Conservation (phyloP, 1,140 invertebrate genomes). For the Ceratina australensis region DNA sequence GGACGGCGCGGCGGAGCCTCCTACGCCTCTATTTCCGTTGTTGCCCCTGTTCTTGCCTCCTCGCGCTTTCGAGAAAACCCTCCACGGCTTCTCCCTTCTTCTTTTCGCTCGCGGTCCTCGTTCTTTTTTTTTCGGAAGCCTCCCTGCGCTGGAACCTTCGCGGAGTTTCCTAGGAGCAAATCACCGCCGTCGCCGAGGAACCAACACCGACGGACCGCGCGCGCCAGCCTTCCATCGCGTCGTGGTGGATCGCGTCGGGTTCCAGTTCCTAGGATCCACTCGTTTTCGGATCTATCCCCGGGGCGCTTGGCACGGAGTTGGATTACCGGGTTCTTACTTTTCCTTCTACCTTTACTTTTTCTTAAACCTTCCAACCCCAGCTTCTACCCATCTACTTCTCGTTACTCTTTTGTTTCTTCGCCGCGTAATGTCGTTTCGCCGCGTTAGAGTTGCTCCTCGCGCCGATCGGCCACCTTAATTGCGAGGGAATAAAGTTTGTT, state of each 20-base stretch:
- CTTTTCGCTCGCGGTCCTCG: conserved; percentile 29
- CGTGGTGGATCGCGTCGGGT: conserved; percentile 41
- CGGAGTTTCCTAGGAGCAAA: conserved; percentile 42
- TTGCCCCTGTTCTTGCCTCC: conserved; percentile 76
- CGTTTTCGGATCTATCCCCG: conserved; percentile 64
- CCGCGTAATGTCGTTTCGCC: conserved; percentile 11
- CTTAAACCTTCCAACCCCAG: not conserved
- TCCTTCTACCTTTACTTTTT: conserved; percentile 7
- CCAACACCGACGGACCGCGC: conserved; percentile 28
- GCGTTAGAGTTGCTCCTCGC: not conserved
- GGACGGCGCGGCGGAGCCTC: conserved; percentile 70
- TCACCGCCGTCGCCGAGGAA: conserved; percentile 47
- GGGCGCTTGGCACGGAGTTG: conserved; percentile 58
- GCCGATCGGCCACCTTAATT: conserved; percentile 12
- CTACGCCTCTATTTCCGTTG: conserved; percentile 77
- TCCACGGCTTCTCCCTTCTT: conserved; percentile 47
- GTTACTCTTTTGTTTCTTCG: conserved; percentile 5
- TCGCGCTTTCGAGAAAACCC: conserved; percentile 73
- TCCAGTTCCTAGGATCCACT: conserved; percentile 59
- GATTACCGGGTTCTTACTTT: conserved; percentile 55
- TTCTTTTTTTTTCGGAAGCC: conserved; percentile 49
- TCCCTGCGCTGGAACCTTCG: conserved; percentile 42
- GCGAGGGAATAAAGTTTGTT: not conserved
- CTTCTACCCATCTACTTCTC: no score
- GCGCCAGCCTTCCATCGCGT: conserved; percentile 12